Base-by-base conservation (phyloP, 2,113 vertebrate genomes). In the Microtus richardsoni region DNA sequence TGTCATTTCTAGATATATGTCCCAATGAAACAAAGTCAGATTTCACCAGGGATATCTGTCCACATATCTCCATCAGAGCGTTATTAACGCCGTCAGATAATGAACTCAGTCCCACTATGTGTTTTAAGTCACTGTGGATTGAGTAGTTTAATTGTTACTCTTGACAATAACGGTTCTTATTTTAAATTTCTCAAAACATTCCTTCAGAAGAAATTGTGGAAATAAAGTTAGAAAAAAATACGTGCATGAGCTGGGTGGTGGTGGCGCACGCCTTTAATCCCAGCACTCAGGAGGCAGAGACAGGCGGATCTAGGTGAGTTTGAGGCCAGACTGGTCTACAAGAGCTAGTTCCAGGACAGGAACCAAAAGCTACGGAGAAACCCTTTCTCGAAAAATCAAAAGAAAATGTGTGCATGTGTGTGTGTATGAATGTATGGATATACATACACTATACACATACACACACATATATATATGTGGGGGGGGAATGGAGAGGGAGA, bases 401-500 rank as follows among this genome's bases (percentile, higher is more conserved):
- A 49, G 89, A 91, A 28, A 52, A 71, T 26, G 36, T 60, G 17
- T 79, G 30, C 4, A 24, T 62, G 14, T 62, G 12, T 62, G 12
- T 83, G 24, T 28, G 7, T 41, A 62, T 41, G 26, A 26, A 62
- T 30, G 9, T 28, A 22, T 41, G 2, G 1, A 19, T 17, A 24
- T 5, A 10, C 10, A 26, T 28, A 36, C 26, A 22, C 21, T 52
- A 80, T 62, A 39, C 21, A 64, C 1, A 17, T 5, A n/a, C n/a
- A n/a, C n/a, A n/a, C n/a, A n/a, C n/a, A n/a, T n/a, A n/a, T n/a
- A n/a, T n/a, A n/a, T n/a, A n/a, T n/a, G n/a, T n/a, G n/a, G n/a
- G n/a, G n/a, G n/a, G n/a, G 36, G 19, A 0, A 39, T 22, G 24
- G 7, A 5, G 22, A 39, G 47, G 6, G 2, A 39, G 36, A 28